Base-by-base conservation (phyloP, 2,797 vertebrate species). In the Choloepus didactylus region DNA sequence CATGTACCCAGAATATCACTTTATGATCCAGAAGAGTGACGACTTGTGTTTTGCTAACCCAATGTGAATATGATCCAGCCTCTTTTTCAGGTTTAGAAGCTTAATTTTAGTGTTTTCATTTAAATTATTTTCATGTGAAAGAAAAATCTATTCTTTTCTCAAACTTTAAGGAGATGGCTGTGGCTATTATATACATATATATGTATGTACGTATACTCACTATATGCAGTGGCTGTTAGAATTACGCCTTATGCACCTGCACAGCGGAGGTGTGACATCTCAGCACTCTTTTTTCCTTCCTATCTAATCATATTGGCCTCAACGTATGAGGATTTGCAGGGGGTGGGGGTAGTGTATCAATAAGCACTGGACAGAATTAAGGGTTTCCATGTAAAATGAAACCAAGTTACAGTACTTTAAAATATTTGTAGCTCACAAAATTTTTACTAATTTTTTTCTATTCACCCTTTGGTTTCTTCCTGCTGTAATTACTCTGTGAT, bases 81-180 rank as follows among this genome's bases (percentile, higher is more conserved):
- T 31, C 31, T 54, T 12, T 81, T 72, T 86, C 6, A 66, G 1
- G 10, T 35, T 3, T 70, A n/a, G 3, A 38, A 38, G 44, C 12
- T 62, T 91, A 46, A 82, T 56, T 89, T 64, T 84, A 59, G 3
- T 54, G 1, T 83, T 83, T 77, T 19, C 41, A 79, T 75, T 84
- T 35, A 77, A 86, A 79, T 73, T 2, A 35, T n/a, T 77, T 76
- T 66, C 11, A 87, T 89, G 23, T 91, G 46, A 89, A 69, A 89
- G n/a, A 35, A 67, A 76, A 76, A 87, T 60, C 38, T 69, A 59
- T 21, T 81, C 25, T 44, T 76, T 41, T 77, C 44, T 81, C 21
- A 29, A 5, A 60, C 3, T 88, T 88, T 76, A 54, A 23, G 76
- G 15, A 91, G 2, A 19, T 29, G 6, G 5, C 10, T 82, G 5